Evolutionary conservation across 2,888 invertebrate species (phyloP).

Genomic region (Pyrgus malvae): DNA sequence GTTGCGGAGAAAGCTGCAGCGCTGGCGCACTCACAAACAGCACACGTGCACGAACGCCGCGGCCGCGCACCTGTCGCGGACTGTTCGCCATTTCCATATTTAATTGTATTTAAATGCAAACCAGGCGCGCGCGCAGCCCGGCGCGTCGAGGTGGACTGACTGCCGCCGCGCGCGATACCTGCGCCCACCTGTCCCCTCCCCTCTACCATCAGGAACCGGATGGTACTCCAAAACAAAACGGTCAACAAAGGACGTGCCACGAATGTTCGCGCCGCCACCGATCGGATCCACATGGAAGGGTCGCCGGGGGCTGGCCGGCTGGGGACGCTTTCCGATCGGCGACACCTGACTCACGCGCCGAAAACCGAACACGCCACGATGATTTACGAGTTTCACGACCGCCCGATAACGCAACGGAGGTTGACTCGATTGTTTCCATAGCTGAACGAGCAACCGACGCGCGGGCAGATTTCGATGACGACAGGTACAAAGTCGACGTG

Average conservation of each 20-base stretch:
- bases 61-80: conserved; percentile 79
- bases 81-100: conserved; percentile 75
- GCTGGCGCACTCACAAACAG: conserved; percentile 77
- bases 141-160: conserved; percentile 71
- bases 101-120: conserved; percentile 57
- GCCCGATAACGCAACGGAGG: conserved; percentile 36
- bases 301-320: conserved; percentile 47
- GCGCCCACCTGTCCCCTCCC: conserved; percentile 78
- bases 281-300: conserved; percentile 54
- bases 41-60: conserved; percentile 78
- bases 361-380: conserved; percentile 45
- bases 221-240: conserved; percentile 81
- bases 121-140: conserved; percentile 74
- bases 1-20: conserved; percentile 52
- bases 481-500: conserved; percentile 43
- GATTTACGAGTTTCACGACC: conserved; percentile 44
- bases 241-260: conserved; percentile 81
- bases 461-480: conserved; percentile 45
- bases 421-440: conserved; percentile 45
- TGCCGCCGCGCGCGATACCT: conserved; percentile 72
- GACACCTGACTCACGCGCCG: conserved; percentile 69
- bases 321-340: conserved; percentile 50
- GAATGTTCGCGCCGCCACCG: conserved; percentile 75
- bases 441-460: conserved; percentile 40
- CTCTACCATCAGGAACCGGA: conserved; percentile 79